Evolutionary conservation across 2,113 vertebrate genomes (phyloP).

Genomic region (Salminus brasiliensis): DNA sequence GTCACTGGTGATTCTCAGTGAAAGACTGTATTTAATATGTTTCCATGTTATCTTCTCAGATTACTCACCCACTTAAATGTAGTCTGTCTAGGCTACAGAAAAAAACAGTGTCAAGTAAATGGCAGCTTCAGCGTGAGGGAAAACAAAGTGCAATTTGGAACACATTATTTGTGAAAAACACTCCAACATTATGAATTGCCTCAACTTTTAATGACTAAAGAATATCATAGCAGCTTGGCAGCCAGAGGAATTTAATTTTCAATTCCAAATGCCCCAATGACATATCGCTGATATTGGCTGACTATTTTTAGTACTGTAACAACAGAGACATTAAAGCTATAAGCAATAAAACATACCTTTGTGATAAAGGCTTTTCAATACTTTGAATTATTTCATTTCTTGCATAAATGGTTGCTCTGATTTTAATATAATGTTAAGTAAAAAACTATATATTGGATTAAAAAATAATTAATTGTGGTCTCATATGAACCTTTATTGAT

Average conservation of each 20-base stretch:
- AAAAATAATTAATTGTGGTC: too few species aligned
- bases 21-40: slow-evolving; percentile 17
- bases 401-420: background rate
- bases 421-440: background rate
- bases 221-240: background rate
- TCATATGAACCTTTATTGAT: too few species aligned
- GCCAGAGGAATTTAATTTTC: background rate
- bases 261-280: background rate
- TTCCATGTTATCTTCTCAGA: slow-evolving; percentile 20
- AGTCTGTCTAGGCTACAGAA: slow-evolving; percentile 5
- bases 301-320: background rate
- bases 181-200: background rate
- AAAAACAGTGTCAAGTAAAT: slow-evolving; percentile 7
- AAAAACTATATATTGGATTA: background rate
- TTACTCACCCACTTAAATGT: slow-evolving; percentile 15
- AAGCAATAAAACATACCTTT: too few species aligned
- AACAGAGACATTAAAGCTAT: background rate
- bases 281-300: background rate
- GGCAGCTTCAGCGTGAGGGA: background rate
- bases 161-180: background rate
- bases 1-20: slow-evolving; percentile 20
- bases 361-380: background rate
- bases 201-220: background rate
- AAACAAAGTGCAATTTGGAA: background rate
- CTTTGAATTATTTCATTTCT: background rate